These are phyloP conservation scores for Malaclemys terrapin DNA, from an alignment of 2,113 vertebrate species.

Conservation along the genomic window DNA sequence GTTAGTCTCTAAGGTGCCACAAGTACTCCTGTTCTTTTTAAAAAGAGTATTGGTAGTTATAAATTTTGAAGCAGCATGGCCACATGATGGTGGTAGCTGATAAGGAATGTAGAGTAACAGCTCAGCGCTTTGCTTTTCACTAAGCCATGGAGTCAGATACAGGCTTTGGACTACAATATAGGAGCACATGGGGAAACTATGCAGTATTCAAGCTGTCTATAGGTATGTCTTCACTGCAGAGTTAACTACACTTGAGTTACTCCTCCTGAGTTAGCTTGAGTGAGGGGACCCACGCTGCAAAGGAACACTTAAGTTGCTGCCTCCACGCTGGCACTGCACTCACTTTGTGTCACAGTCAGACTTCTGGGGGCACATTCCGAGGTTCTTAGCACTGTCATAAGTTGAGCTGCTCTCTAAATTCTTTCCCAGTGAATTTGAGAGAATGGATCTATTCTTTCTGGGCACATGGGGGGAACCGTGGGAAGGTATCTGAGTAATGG, in stretches of 20 bases:
- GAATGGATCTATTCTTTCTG: neutral
- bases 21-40: too few relatives aligned
- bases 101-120: neutral
- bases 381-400: neutral
- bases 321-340: neutral
- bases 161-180: fast-evolving
- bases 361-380: neutral
- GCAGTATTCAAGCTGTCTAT: neutral
- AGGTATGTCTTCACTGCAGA: fast-evolving
- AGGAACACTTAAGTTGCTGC: neutral
- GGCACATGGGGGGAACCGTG: neutral
- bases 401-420: neutral
- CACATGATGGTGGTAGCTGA: constrained; percentile 53
- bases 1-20: too few relatives aligned
- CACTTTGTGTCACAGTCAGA: neutral
- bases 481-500: neutral
- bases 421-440: neutral
- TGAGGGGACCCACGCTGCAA: neutral
- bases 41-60: neutral
- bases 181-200: neutral
- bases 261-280: neutral
- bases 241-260: neutral
- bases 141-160: fast-evolving
- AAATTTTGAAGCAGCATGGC: neutral
- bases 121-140: neutral